Evolutionary conservation across 2,797 vertebrate genomes (phyloP).

Genomic region (Todus mexicanus): DNA sequence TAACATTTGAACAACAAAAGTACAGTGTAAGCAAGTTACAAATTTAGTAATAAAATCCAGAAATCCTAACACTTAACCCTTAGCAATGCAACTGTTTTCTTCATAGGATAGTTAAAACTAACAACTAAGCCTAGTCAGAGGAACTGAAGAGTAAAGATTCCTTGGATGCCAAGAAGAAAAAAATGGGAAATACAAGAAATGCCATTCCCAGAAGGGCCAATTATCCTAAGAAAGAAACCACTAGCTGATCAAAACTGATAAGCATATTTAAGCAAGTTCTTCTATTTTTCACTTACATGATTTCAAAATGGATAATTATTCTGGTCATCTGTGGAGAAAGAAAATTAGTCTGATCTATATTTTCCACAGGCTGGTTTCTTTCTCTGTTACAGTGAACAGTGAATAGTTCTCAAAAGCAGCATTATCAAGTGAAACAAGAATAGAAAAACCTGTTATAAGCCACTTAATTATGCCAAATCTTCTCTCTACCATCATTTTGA

Average conservation of each 20-base stretch:
- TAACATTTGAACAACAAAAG: neutral
- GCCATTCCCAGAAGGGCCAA: neutral
- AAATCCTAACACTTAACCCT: neutral
- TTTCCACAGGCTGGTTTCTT: neutral
- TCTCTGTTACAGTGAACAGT: neutral
- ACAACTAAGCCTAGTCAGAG: neutral
- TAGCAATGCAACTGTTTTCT: neutral
- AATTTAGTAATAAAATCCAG: neutral
- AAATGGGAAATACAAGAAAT: neutral
- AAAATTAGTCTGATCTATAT: neutral
- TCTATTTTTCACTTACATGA: neutral
- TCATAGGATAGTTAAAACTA: neutral
- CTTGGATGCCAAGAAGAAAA: neutral
- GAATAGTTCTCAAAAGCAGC: neutral
- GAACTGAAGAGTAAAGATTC: neutral
- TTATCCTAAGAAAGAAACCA: neutral
- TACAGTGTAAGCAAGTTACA: neutral
- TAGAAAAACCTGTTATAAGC: neutral
- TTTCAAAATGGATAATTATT: neutral
- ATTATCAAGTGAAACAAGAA: neutral
- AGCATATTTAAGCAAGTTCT: neutral
- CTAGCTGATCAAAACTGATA: neutral
- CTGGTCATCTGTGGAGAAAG: neutral
- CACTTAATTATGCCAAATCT: neutral
- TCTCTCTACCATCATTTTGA: neutral